Percentiles rank a stretch among this genome's conserved stretches.
Conservation (phyloP, 1,140 invertebrate genomes). For the Melitaea cinxia region DNA sequence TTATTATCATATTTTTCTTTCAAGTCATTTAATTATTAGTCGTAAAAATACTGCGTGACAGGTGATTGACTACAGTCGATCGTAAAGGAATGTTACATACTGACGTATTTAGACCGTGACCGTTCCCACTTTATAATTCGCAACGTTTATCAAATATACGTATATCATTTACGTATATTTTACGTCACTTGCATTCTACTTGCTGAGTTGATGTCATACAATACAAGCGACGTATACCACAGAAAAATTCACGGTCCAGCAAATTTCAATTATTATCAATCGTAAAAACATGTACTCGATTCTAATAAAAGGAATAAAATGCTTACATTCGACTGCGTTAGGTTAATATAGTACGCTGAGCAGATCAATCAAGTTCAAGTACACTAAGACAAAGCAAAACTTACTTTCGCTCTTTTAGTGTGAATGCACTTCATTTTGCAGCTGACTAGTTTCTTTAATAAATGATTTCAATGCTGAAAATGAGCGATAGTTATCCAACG, state of each 20-base stretch:
- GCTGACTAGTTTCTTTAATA: too few species aligned
- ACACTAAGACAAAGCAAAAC: background rate
- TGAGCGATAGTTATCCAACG: constrained; percentile 29
- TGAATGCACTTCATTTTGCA: too few species aligned
- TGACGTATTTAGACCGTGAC: constrained; percentile 23
- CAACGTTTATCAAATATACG: constrained; percentile 2
- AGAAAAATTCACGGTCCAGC: constrained; percentile 29
- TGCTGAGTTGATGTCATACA: constrained; percentile 23
- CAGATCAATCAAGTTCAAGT: constrained; percentile 8
- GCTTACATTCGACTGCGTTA: constrained; percentile 32
- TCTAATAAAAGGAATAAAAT: constrained; percentile 35
- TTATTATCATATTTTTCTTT: background rate
- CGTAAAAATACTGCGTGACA: background rate
- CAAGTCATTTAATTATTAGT: background rate
- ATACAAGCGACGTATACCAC: background rate
- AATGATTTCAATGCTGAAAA: constrained; percentile 10
- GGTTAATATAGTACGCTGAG: background rate
- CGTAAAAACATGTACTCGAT: constrained; percentile 34
- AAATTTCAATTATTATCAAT: constrained; percentile 37
- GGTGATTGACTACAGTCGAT: background rate
- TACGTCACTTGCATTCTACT: constrained; percentile 23
- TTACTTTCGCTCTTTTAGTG: background rate
- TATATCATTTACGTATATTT: constrained; percentile 20
- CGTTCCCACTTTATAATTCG: constrained; percentile 16
- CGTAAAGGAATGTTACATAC: background rate